These are phyloP conservation scores for Augochlora pura DNA, from an alignment of 1,140 invertebrate genomes.

Conservation along the genomic window DNA sequence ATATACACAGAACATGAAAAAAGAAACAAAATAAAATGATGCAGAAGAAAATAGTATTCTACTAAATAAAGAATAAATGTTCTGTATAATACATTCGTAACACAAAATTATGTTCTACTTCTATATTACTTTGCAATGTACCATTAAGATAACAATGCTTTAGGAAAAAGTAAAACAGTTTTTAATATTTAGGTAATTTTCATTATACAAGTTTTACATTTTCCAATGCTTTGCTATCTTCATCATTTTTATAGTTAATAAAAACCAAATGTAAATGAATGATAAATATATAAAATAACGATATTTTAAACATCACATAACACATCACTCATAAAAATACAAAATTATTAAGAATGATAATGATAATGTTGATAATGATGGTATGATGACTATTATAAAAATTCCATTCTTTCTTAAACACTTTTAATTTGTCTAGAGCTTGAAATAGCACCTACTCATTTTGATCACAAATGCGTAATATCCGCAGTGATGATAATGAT, in stretches of 20 bases:
- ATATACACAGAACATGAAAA: slow-evolving; percentile 63
- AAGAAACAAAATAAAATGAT: slow-evolving; percentile 42
- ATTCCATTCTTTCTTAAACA: too few relatives aligned
- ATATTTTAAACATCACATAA: slow-evolving; percentile 18
- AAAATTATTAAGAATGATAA: slow-evolving; percentile 35
- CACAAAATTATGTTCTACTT: slow-evolving; percentile 48
- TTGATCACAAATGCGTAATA: too few relatives aligned
- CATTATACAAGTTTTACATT: not conserved
- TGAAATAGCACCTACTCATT: too few relatives aligned
- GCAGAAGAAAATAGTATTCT: slow-evolving; percentile 47
- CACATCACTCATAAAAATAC: slow-evolving; percentile 12
- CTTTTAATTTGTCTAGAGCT: too few relatives aligned
- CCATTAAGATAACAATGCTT: slow-evolving; percentile 14
- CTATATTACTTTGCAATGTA: slow-evolving; percentile 37
- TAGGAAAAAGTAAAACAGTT: not conserved
- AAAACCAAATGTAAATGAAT: slow-evolving; percentile 22
- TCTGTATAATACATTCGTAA: slow-evolving; percentile 30
- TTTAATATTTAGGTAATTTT: not conserved
- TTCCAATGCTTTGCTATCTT: slow-evolving; percentile 14
- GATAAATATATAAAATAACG: not conserved
- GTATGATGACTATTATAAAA: too few relatives aligned
- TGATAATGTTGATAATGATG: slow-evolving; percentile 18
- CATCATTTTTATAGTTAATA: not conserved
- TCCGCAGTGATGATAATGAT: slow-evolving; percentile 32
- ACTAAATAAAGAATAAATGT: slow-evolving; percentile 19